Conservation (phyloP, 2,113 vertebrate genomes). For the Macquaria australasica region DNA sequence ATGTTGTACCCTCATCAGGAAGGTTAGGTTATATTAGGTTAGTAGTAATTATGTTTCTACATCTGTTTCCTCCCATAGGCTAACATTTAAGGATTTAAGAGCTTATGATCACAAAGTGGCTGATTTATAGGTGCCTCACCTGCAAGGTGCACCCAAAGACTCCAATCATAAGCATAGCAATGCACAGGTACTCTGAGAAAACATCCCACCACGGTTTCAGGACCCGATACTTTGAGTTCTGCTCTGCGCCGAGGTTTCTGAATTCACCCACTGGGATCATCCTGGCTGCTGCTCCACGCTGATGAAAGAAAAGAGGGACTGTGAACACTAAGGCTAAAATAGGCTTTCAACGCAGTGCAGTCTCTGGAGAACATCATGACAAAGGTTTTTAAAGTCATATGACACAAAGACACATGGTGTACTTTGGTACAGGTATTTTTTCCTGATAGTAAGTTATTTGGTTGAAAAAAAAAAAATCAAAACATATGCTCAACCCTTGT, state of each 20-base stretch:
- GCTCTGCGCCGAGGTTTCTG: conserved; percentile 86
- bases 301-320: conserved; percentile 21
- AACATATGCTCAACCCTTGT: background rate
- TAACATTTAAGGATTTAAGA: conserved; percentile 17
- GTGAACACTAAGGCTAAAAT: conserved; percentile 32
- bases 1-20: background rate
- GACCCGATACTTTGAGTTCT: conserved; percentile 88
- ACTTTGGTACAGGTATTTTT: background rate
- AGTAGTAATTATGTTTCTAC: background rate
- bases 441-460: background rate
- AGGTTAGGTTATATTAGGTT: background rate
- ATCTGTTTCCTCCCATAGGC: background rate
- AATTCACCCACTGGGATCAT: conserved; percentile 94
- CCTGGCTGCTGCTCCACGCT: conserved; percentile 65
- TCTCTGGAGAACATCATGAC: conserved; percentile 36
- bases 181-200: conserved; percentile 90
- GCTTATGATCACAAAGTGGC: conserved; percentile 7
- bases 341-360: conserved; percentile 34
- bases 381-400: conserved; percentile 44
- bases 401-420: background rate
- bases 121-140: conserved; percentile 72
- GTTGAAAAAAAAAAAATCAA: background rate
- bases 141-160: conserved; percentile 94
- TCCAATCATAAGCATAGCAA: conserved; percentile 93
- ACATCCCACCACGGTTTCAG: conserved; percentile 97